Conservation (phyloP, 2,797 vertebrate species). For the Hyperoplus immaculatus region DNA sequence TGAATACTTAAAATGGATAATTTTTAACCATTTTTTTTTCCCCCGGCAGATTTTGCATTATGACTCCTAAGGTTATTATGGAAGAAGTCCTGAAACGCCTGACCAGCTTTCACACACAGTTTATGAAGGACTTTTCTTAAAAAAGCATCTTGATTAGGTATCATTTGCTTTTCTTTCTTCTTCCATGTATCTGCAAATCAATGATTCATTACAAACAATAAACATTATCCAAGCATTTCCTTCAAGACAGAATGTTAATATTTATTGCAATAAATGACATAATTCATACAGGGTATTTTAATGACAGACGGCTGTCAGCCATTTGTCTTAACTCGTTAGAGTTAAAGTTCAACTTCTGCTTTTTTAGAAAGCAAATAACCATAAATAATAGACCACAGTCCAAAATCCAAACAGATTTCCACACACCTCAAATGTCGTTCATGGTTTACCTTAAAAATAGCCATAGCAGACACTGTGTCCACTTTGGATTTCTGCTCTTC, state of each 20-base stretch:
- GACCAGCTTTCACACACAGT: slow-evolving; percentile 72
- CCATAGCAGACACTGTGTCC: neutral
- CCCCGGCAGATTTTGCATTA: slow-evolving; percentile 69
- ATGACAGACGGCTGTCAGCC: slow-evolving; percentile 9
- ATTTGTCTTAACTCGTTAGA: slow-evolving; percentile 41
- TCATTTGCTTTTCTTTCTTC: neutral
- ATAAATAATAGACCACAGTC: slow-evolving; percentile 12
- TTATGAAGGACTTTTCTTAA: slow-evolving; percentile 75
- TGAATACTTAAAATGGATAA: neutral
- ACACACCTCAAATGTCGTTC: neutral
- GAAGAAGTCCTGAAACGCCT: slow-evolving; percentile 74
- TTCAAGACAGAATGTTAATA: slow-evolving; percentile 4
- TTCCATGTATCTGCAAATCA: neutral
- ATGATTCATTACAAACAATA: neutral
- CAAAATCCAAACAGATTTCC: slow-evolving; percentile 49
- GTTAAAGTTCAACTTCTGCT: slow-evolving; percentile 52
- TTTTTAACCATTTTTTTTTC: neutral
- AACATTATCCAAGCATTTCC: neutral
- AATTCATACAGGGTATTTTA: neutral
- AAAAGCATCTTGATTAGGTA: accelerated
- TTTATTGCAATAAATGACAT: slow-evolving; percentile 53
- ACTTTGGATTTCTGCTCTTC: slow-evolving; percentile 2
- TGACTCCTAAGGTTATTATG: slow-evolving; percentile 41
- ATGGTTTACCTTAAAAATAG: slow-evolving; percentile 33
- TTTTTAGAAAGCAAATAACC: slow-evolving; percentile 44